Conservation (phyloP, 2,888 invertebrate species). For the Ommatoiulus sabulosus region DNA sequence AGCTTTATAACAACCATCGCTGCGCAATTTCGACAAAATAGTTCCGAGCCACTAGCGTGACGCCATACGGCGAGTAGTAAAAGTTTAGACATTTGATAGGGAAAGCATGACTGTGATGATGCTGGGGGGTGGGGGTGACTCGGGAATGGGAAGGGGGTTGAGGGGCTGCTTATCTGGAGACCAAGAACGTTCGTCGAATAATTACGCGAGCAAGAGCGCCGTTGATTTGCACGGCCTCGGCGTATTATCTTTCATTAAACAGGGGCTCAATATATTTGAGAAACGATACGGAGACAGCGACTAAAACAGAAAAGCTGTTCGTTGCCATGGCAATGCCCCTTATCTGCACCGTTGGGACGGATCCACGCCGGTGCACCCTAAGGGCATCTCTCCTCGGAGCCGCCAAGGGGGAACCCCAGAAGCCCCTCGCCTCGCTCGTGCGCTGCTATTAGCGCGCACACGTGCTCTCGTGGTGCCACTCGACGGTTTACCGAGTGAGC, state of each 20-base stretch:
- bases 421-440: not conserved
- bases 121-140: not conserved
- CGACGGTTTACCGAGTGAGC: not conserved
- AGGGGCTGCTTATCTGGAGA: conserved; percentile 38
- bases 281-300: conserved; percentile 25
- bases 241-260: conserved; percentile 42
- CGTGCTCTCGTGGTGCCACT: not conserved
- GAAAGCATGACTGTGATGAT: not conserved
- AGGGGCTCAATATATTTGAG: conserved; percentile 31
- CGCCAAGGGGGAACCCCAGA: conserved; percentile 8
- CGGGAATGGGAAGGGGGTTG: not conserved
- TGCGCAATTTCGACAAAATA: not conserved
- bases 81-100: not conserved
- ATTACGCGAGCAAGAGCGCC: not conserved
- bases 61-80: not conserved
- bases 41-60: not conserved
- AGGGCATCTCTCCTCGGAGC: not conserved
- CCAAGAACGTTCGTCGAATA: conserved; percentile 25
- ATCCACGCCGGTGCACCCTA: conserved; percentile 29
- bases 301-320: conserved; percentile 39
- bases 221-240: conserved; percentile 13
- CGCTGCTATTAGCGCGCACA: not conserved
- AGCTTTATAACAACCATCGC: too few species aligned
- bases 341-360: conserved; percentile 31
- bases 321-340: conserved; percentile 32